Evolutionary conservation across 2,888 invertebrate species (phyloP).

Genomic region (Cosmopolites sordidus): DNA sequence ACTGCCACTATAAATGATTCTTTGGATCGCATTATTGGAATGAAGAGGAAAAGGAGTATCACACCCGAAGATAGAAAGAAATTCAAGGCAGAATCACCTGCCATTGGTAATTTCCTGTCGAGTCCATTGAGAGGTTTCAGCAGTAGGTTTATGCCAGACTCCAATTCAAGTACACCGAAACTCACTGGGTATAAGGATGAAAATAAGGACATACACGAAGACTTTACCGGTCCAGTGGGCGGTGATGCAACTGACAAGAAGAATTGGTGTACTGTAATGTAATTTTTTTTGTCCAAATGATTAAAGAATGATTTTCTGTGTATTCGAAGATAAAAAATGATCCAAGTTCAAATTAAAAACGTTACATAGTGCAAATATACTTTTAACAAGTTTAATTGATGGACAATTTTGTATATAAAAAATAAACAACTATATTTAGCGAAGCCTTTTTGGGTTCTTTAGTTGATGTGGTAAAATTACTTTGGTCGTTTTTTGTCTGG

Average conservation of each 20-base stretch:
- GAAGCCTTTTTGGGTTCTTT: too few relatives aligned
- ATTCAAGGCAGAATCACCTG: conserved; percentile 34
- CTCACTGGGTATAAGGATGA: conserved; percentile 41
- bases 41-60: conserved; percentile 40
- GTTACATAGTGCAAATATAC: background rate
- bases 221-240: conserved; percentile 30
- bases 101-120: conserved; percentile 37
- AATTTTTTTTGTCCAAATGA: conserved; percentile 14
- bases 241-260: conserved; percentile 35
- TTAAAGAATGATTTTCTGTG: conserved; percentile 5
- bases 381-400: too few relatives aligned
- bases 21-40: conserved; percentile 29
- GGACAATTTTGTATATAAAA: too few relatives aligned
- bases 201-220: conserved; percentile 31
- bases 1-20: conserved; percentile 32
- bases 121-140: conserved; percentile 39
- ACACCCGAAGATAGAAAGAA: conserved; percentile 38
- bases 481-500: background rate
- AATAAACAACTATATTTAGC: too few relatives aligned
- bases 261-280: conserved; percentile 42
- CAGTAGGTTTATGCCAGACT: conserved; percentile 33
- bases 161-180: conserved; percentile 41
- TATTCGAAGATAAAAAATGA: background rate
- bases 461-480: too few relatives aligned
- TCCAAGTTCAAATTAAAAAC: background rate